phyloP scores from a whole-genome alignment of 2,888 invertebrate genomes.

The Cyclophora albipunctata region DNA sequence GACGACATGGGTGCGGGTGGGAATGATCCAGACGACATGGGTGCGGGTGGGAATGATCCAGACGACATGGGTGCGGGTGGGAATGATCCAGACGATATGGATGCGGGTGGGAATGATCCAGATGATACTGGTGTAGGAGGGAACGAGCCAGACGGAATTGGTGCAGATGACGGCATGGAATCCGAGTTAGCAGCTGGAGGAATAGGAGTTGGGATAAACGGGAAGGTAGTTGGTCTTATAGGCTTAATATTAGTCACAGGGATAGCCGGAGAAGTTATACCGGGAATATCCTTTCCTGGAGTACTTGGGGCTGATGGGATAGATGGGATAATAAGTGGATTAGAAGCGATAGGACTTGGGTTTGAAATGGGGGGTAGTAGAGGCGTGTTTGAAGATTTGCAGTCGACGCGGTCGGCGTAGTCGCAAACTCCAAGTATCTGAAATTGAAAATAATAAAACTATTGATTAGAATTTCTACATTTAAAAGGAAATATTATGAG shows the following conservation, averaged over 20 bases:
- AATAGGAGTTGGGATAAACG: background rate
- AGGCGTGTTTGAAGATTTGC: slow-evolving; percentile 27
- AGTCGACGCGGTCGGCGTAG: slow-evolving; percentile 76
- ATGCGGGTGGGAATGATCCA: background rate
- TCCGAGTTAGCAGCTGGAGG: background rate
- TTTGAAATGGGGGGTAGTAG: background rate
- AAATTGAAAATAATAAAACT: slow-evolving; percentile 22
- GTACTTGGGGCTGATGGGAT: too few species aligned
- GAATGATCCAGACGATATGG: too few species aligned
- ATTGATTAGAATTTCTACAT: background rate
- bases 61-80: too few species aligned
- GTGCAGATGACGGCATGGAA: background rate
- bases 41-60: too few species aligned
- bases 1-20: too few species aligned
- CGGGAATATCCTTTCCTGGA: too few species aligned
- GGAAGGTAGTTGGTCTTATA: background rate
- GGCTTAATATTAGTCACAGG: background rate
- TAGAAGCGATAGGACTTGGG: too few species aligned
- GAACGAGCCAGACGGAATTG: background rate
- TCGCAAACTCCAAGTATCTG: slow-evolving; percentile 79
- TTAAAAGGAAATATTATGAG: too few species aligned
- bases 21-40: too few species aligned
- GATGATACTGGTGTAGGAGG: background rate
- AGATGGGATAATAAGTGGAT: too few species aligned
- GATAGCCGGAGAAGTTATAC: too few species aligned